These are phyloP conservation scores for Epistrophe eligans DNA, from an alignment of 2,888 invertebrate genomes.

Conservation along the genomic window DNA sequence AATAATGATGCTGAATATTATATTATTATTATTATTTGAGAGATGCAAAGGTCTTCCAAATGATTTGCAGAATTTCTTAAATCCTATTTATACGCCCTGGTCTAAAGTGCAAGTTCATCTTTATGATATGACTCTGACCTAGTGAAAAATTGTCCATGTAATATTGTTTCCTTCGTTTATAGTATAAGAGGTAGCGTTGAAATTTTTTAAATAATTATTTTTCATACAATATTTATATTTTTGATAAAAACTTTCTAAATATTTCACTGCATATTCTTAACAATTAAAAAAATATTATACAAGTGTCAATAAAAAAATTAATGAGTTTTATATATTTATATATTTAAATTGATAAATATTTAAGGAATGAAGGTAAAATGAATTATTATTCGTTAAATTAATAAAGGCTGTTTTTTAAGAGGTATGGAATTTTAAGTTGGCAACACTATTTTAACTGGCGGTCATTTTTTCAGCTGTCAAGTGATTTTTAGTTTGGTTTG, in stretches of 20 bases:
- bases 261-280: too few species aligned
- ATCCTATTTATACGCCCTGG: slow-evolving; percentile 25
- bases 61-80: slow-evolving; percentile 28
- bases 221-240: neutral
- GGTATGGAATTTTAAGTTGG: too few species aligned
- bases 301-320: too few species aligned
- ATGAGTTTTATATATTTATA: too few species aligned
- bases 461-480: too few species aligned
- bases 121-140: slow-evolving; percentile 9
- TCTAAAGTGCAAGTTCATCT: slow-evolving; percentile 58
- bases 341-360: too few species aligned
- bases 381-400: too few species aligned
- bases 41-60: slow-evolving; percentile 13
- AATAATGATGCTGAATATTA: slow-evolving; percentile 12
- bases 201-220: neutral
- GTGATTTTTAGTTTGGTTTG: too few species aligned
- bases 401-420: too few species aligned
- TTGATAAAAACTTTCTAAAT: neutral
- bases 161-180: slow-evolving; percentile 35
- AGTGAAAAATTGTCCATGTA: slow-evolving; percentile 6
- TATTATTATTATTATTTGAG: neutral
- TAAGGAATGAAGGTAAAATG: too few species aligned
- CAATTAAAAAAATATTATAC: too few species aligned
- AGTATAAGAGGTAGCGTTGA: neutral
- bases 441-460: too few species aligned